A percentile compares a stretch with the other conserved stretches of the same genome.
phyloP scores from a whole-genome alignment of 2,113 vertebrate species.

The Dendropsophus ebraccatus region DNA sequence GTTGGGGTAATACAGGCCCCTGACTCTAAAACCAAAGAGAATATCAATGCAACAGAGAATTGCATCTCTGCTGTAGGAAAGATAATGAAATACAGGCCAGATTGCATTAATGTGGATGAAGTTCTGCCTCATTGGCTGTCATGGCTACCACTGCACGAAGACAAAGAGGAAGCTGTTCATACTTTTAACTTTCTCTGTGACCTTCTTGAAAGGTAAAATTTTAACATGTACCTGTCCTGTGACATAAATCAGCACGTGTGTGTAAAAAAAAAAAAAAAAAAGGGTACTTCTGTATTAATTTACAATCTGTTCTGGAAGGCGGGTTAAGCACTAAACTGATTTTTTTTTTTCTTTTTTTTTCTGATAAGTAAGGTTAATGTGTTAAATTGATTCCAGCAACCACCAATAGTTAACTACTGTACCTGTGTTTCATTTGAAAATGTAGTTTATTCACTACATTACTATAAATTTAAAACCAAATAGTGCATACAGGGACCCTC shows the following conservation, averaged over 20 bases:
- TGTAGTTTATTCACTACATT: too few species aligned
- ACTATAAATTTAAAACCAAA: too few species aligned
- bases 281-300: too few species aligned
- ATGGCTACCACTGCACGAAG: slow-evolving; percentile 96
- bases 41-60: slow-evolving; percentile 97
- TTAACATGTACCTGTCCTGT: not conserved
- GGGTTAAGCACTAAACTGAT: too few species aligned
- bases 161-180: slow-evolving; percentile 97
- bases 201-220: slow-evolving; percentile 90
- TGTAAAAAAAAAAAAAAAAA: too few species aligned
- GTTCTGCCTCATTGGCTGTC: slow-evolving; percentile 96
- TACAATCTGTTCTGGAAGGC: too few species aligned
- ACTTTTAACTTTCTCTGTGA: slow-evolving; percentile 95
- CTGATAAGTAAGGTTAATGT: too few species aligned
- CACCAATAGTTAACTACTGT: too few species aligned
- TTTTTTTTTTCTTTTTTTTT: too few species aligned
- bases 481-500: too few species aligned
- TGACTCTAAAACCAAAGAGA: slow-evolving; percentile 93
- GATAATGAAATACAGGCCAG: slow-evolving; percentile 92
- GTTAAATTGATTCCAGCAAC: too few species aligned
- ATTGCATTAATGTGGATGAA: slow-evolving; percentile 91
- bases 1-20: slow-evolving; percentile 91
- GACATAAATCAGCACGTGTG: not conserved
- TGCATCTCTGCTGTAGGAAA: slow-evolving; percentile 98
- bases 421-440: too few species aligned